These are phyloP conservation scores for Eulithis testata DNA, from an alignment of 2,888 invertebrate genomes.

Conservation along the genomic window DNA sequence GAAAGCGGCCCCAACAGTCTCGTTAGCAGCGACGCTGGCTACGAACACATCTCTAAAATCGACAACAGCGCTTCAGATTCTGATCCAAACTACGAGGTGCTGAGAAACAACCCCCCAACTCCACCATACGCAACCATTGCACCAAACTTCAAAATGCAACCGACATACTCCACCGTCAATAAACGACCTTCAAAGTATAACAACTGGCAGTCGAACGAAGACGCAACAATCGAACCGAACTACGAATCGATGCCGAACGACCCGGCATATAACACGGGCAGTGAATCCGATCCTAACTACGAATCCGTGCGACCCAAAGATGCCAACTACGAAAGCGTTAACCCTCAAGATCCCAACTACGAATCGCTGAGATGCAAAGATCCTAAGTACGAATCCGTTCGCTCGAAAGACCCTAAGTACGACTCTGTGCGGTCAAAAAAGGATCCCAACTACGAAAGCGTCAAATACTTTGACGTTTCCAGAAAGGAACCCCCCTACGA, in stretches of 20 bases:
- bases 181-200: conserved; percentile 81
- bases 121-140: conserved; percentile 80
- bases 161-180: conserved; percentile 84
- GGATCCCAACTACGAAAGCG: conserved; percentile 93
- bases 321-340: conserved; percentile 89
- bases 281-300: conserved; percentile 90
- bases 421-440: conserved; percentile 86
- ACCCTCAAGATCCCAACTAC: conserved; percentile 87
- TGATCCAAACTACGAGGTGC: conserved; percentile 92
- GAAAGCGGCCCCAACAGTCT: conserved; percentile 86
- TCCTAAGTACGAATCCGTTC: conserved; percentile 84
- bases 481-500: conserved; percentile 88
- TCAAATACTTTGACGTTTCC: conserved; percentile 87
- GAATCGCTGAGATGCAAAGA: conserved; percentile 86
- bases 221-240: conserved; percentile 87
- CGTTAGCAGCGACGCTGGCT: conserved; percentile 88
- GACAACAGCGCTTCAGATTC: conserved; percentile 84
- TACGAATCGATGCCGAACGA: conserved; percentile 90
- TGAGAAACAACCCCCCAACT: conserved; percentile 84
- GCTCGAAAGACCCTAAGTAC: conserved; percentile 87
- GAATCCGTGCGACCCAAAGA: conserved; percentile 88
- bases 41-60: conserved; percentile 86
- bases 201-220: conserved; percentile 82
- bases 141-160: conserved; percentile 72
- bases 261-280: conserved; percentile 87